Conservation (phyloP, 2,797 vertebrate genomes). For the Rallus crepitans region DNA sequence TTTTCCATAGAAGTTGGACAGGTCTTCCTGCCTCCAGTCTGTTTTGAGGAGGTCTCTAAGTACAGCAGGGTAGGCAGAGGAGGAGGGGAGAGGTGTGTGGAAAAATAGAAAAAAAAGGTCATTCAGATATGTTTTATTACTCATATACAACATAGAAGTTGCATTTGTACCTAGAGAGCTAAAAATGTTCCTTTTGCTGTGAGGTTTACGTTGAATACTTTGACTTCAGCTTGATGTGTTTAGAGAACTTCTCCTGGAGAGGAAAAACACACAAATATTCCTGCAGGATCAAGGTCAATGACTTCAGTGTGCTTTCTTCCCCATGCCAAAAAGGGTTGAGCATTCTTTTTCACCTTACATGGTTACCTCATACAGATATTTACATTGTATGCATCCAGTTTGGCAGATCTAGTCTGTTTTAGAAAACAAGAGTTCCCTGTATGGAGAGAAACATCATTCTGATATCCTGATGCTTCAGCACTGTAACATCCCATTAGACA, state of each 20-base stretch:
- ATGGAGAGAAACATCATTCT: background rate
- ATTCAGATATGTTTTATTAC: background rate
- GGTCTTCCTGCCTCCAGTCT: conserved; percentile 68
- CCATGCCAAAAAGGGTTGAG: background rate
- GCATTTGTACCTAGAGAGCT: background rate
- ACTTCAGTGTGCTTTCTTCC: background rate
- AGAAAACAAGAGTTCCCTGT: background rate
- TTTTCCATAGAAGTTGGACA: conserved; percentile 64
- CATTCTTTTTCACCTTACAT: background rate
- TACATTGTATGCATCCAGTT: background rate
- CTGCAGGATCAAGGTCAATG: background rate
- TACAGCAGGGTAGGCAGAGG: background rate
- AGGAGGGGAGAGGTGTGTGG: background rate
- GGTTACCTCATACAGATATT: background rate
- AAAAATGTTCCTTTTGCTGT: background rate
- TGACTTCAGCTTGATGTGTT: background rate
- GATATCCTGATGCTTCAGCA: background rate
- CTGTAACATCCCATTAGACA: background rate
- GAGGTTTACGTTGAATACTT: background rate
- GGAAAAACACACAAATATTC: background rate
- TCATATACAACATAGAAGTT: background rate
- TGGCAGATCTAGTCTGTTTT: background rate
- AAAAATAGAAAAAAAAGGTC: background rate
- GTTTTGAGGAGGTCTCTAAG: conserved; percentile 76
- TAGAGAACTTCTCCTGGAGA: background rate